Conservation (phyloP, 2,797 vertebrate species). For the Lacerta viridis region DNA sequence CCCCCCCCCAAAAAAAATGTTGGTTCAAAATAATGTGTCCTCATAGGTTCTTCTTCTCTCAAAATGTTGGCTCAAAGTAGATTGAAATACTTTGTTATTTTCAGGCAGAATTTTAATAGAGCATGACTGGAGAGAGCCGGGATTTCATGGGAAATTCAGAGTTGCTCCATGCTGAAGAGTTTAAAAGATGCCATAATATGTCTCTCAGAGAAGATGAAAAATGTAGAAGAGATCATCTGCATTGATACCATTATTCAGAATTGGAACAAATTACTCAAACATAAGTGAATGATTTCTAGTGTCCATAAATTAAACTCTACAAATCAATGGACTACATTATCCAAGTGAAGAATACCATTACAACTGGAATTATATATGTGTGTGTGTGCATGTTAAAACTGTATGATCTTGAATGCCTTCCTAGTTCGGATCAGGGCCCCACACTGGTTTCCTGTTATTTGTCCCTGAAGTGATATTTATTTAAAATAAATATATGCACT, state of each 20-base stretch:
- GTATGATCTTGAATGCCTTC: neutral
- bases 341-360: too few relatives aligned
- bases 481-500: constrained; percentile 99
- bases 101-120: neutral
- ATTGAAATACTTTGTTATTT: too few relatives aligned
- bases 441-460: too few relatives aligned
- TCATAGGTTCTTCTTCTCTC: too few relatives aligned
- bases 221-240: neutral
- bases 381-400: too few relatives aligned
- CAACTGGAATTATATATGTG: too few relatives aligned
- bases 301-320: too few relatives aligned
- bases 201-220: neutral
- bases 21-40: too few relatives aligned
- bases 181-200: neutral
- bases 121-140: neutral
- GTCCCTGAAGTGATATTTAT: constrained; percentile 74
- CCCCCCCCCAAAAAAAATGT: too few relatives aligned
- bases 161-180: neutral
- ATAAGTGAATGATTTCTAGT: neutral
- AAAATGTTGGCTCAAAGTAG: neutral
- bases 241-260: neutral
- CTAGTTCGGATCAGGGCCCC: neutral
- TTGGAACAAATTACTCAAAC: neutral
- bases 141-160: neutral
- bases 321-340: too few relatives aligned